These are phyloP conservation scores for Crotalus tigris DNA, from an alignment of 2,113 vertebrate genomes.

Conservation along the genomic window DNA sequence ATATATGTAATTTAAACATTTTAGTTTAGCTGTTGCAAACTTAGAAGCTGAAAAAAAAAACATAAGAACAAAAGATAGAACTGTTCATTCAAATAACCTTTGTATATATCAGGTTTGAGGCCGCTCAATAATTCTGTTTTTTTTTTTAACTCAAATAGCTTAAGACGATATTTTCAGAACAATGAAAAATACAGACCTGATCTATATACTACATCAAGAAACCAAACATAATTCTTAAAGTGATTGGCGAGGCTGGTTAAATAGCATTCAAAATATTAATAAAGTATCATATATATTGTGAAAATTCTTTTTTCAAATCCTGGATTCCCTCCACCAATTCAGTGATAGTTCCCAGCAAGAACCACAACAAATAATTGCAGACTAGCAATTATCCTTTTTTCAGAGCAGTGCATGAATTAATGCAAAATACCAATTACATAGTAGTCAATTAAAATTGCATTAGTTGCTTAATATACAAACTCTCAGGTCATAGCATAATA, in stretches of 20 bases:
- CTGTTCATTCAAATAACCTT: background rate
- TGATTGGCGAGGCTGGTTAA: background rate
- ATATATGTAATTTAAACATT: background rate
- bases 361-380: slow-evolving; percentile 29
- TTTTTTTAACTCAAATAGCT: background rate
- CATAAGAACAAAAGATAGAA: background rate
- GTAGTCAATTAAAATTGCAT: background rate
- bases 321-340: background rate
- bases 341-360: background rate
- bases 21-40: background rate
- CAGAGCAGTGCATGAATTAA: background rate
- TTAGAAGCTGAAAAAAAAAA: too few relatives aligned
- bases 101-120: background rate
- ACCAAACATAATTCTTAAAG: background rate
- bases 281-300: background rate
- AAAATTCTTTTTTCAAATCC: background rate
- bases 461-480: background rate
- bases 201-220: background rate
- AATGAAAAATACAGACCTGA: background rate
- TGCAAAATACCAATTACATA: background rate
- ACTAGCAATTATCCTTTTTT: slow-evolving; percentile 1
- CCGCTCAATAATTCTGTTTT: background rate
- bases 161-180: background rate
- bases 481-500: background rate
- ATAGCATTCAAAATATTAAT: background rate